A percentile compares a stretch with the other conserved stretches of the same genome.
Conservation (phyloP, 1,140 invertebrate species). For the Tenebrio molitor region DNA sequence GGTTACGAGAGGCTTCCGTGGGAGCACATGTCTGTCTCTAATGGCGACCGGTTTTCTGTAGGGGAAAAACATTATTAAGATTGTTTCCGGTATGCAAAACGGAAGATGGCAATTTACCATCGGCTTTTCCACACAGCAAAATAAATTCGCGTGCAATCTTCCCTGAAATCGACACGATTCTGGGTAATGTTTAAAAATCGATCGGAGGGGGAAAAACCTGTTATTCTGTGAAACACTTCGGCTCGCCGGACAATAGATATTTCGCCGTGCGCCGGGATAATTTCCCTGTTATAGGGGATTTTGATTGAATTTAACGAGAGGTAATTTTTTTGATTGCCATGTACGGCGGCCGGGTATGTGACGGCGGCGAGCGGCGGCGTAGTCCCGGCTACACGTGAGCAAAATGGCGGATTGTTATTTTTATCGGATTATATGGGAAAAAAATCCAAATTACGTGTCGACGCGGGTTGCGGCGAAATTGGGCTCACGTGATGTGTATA, state of each 20-base stretch:
- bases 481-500: slow-evolving; percentile 26
- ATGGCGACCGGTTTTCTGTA: no score
- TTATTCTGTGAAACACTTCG: slow-evolving; percentile 16
- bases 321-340: slow-evolving; percentile 34
- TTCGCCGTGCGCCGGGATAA: slow-evolving; percentile 5
- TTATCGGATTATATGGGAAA: slow-evolving; percentile 30
- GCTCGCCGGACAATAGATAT: slow-evolving; percentile 28
- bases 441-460: slow-evolving; percentile 39
- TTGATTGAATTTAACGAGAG: slow-evolving; percentile 40
- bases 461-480: slow-evolving; percentile 20
- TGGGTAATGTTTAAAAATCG: slow-evolving; percentile 39
- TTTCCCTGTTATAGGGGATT: slow-evolving; percentile 17
- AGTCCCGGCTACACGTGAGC: slow-evolving; percentile 2
- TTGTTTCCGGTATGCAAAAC: slow-evolving; percentile 40
- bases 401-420: slow-evolving; percentile 40
- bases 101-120: slow-evolving; percentile 38
- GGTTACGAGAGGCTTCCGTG: no score
- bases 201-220: slow-evolving; percentile 19
- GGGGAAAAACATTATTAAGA: slow-evolving; percentile 32
- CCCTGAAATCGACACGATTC: slow-evolving; percentile 38
- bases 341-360: not conserved
- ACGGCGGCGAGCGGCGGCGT: not conserved
- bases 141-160: slow-evolving; percentile 40
- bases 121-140: slow-evolving; percentile 39
- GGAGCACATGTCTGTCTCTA: no score